A percentile compares a stretch with the other conserved stretches of the same genome.
These are phyloP conservation scores for Plagodis pulveraria DNA, from an alignment of 2,888 invertebrate species.

Conservation along the genomic window DNA sequence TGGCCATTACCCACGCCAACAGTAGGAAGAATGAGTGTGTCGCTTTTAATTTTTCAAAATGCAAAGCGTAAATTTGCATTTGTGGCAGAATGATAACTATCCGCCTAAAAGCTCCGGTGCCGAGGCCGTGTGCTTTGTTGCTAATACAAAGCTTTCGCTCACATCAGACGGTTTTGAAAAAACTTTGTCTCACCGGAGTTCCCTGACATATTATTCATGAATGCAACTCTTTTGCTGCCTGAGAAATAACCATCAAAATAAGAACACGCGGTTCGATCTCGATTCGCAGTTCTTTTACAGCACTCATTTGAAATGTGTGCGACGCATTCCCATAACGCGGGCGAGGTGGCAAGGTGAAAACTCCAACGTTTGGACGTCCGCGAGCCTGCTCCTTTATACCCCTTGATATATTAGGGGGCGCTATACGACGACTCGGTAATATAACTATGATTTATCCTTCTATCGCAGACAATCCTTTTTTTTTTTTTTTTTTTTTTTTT, in stretches of 20 bases:
- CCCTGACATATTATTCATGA: slow-evolving; percentile 47
- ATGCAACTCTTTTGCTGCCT: slow-evolving; percentile 23
- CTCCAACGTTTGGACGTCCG: slow-evolving; percentile 43
- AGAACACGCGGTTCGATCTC: too few species aligned
- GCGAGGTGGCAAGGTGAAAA: slow-evolving; percentile 44
- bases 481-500: too few species aligned
- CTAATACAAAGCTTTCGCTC: slow-evolving; percentile 73
- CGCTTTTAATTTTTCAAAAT: slow-evolving; percentile 82
- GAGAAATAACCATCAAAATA: slow-evolving; percentile 12
- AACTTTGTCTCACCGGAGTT: slow-evolving; percentile 62
- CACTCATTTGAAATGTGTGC: slow-evolving; percentile 55
- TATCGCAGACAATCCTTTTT: too few species aligned
- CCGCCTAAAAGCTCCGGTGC: slow-evolving; percentile 75
- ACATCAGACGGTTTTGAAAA: slow-evolving; percentile 67
- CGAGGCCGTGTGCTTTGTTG: slow-evolving; percentile 73
- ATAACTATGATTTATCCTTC: slow-evolving; percentile 69
- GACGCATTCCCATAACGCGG: slow-evolving; percentile 47
- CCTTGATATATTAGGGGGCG: slow-evolving; percentile 68
- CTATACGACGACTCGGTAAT: slow-evolving; percentile 69
- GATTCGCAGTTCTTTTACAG: too few species aligned
- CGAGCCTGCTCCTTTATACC: slow-evolving; percentile 59
- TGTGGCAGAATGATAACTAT: slow-evolving; percentile 74
- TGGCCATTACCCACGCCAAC: slow-evolving; percentile 79
- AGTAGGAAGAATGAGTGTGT: slow-evolving; percentile 76
- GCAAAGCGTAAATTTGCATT: slow-evolving; percentile 80